Evolutionary conservation across 2,113 vertebrate genomes (phyloP), one percentile per base, ranked within the genome.

Genomic region (Electrona antarctica): DNA sequence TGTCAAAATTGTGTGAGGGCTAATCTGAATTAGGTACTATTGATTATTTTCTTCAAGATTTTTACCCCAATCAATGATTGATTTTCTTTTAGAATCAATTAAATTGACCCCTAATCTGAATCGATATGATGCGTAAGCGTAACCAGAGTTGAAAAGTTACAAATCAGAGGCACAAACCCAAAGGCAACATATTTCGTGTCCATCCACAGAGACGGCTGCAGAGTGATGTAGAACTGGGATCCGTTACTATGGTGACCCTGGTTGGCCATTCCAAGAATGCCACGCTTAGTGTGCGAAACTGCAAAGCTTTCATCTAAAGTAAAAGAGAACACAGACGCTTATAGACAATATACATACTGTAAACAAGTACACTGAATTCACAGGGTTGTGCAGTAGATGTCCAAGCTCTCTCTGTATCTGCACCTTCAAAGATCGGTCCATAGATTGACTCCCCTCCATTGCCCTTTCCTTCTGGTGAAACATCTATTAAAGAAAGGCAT

Each of bases 191-290:
- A 94, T 85, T 93, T 96, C 88, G 67, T 91, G 78, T 98, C 94
- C 90, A 97, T 86, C 88, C 96, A 95, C 7, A 81, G 87, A 7
- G 91, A 63, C 65, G 95, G 81, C 80, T 96, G 93, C n/a, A 98
- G 85, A 8, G 95, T 97, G 88, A 97, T 94, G 77, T 96, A 97
- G 87, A 98, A 97, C 80, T 98, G 95, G 0, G 92, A 97, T 33
- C 85, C 89, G 0, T 98, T 99, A 77, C 80, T 97, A 69, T 98
- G 95, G n/a, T 69, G 76, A 49, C 95, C 95, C 76, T 92, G 94
- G 87, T 95, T 98, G 79, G 92, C 95, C 96, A 98, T 98, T 71
- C 94, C 90, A 0, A 97, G 89, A 77, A 92, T 81, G 15, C 95
- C 95, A 55, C 93, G 92, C 86, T 93, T 95, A 69, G 85, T 88